Base-by-base conservation (phyloP, 2,113 vertebrate genomes). In the Regulus satrapa region DNA sequence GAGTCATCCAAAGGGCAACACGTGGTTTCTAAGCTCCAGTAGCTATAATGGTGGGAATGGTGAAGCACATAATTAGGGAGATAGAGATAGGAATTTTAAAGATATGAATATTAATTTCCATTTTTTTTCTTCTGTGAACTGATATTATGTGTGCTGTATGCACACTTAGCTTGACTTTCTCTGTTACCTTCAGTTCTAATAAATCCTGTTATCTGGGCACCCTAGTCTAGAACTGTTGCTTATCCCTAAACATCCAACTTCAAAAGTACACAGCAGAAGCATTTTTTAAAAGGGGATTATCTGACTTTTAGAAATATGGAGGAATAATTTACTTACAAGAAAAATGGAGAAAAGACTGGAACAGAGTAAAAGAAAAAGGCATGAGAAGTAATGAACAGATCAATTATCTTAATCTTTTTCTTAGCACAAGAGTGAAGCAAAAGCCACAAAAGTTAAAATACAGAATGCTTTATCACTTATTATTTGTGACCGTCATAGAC, bases 1-100 rank as follows among this genome's bases (percentile, higher is more conserved):
- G 38, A 92, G 77, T 72, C 58, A 67, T 75, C 29, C 62, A 58
- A 79, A 94, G 71, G 64, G 61, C 56, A 91, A 49, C 41, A 38
- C 6, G 26, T 54, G 52, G 31, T 45, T 80, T 86, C 76, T n/a
- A 71, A 62, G 61, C n/a, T 81, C 43, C 78, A 68, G 34, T 52
- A 80, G n/a, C 41, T 76, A 5, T 45, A 82, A 88, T 8, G 8
- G 25, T 34, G 66, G 32, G 20, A 88, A 82, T 19, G 9, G 52
- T 63, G 49, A 88, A 88, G 34, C 21, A 79, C 18, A 36, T 7
- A 9, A 51, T 67, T 55, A 54, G 66, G 43, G 48, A 94, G 29
- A 62, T 0, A 38, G 21, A 48, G 18, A 26, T 81, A 91, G 51
- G 20, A 63, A 72, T 89, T 77, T 54, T 54, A 63, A 62, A 84